Conservation (phyloP, 1,140 invertebrate genomes). For the Drosophila busckii region DNA sequence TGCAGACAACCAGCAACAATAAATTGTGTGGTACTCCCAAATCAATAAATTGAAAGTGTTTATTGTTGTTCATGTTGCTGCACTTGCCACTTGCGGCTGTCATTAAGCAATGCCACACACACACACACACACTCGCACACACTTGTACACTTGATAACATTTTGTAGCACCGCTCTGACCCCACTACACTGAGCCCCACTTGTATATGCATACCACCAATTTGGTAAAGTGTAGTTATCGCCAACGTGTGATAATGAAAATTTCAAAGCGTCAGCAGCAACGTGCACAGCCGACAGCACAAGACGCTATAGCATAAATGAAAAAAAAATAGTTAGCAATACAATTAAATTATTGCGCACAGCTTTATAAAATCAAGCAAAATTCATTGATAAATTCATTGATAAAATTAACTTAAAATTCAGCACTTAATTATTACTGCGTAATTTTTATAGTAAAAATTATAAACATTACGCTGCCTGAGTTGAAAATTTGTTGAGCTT, state of each 20-base stretch:
- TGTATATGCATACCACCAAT: slow-evolving; percentile 29
- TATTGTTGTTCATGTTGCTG: slow-evolving; percentile 17
- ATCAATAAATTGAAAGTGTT: slow-evolving; percentile 24
- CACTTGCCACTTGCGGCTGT: slow-evolving; percentile 18
- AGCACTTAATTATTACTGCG: too few relatives aligned
- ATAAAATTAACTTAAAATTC: too few relatives aligned
- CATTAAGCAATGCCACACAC: too few relatives aligned
- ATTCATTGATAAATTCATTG: too few relatives aligned
- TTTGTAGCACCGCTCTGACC: slow-evolving; percentile 32
- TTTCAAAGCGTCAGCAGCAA: slow-evolving; percentile 8
- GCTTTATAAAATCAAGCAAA: too few relatives aligned
- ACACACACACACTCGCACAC: slow-evolving; percentile 50
- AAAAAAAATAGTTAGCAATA: background rate
- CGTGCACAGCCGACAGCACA: background rate
- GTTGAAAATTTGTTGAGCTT: too few relatives aligned
- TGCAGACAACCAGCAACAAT: too few relatives aligned
- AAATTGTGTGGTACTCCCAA: slow-evolving; percentile 16
- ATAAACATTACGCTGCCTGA: too few relatives aligned
- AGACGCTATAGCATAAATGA: background rate
- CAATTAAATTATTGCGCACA: too few relatives aligned
- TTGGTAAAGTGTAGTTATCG: slow-evolving; percentile 37
- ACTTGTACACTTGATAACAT: slow-evolving; percentile 54
- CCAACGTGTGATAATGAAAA: slow-evolving; percentile 32
- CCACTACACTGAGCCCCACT: slow-evolving; percentile 18
- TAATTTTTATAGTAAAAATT: too few relatives aligned